A percentile compares a stretch with the other conserved stretches of the same genome.
Conservation (phyloP, 1,140 invertebrate species). For the Homalodisca vitripennis region DNA sequence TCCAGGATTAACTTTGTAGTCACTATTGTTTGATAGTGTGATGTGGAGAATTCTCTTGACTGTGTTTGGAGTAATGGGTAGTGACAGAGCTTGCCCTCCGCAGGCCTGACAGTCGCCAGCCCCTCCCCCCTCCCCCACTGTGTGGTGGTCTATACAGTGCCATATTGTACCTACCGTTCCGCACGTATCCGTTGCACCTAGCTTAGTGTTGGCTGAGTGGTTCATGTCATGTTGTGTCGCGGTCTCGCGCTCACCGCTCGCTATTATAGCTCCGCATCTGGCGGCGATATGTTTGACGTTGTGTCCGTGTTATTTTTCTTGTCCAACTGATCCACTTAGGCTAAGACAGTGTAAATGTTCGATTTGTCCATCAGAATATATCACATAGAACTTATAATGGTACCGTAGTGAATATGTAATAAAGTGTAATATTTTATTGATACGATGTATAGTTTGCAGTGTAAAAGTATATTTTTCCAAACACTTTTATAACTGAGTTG, state of each 20-base stretch:
- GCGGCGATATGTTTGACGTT: not conserved
- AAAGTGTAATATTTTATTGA: slow-evolving; percentile 8
- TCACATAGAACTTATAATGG: slow-evolving; percentile 16
- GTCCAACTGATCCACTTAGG: slow-evolving; percentile 5
- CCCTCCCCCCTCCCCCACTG: not conserved
- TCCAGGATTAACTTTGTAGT: no score
- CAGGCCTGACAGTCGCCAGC: not conserved
- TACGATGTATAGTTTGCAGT: slow-evolving; percentile 2
- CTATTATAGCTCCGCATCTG: not conserved
- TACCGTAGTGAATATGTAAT: slow-evolving; percentile 1
- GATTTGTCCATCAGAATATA: slow-evolving; percentile 15
- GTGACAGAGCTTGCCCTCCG: not conserved
- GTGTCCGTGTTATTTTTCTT: not conserved
- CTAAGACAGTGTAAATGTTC: slow-evolving; percentile 23
- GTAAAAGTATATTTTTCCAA: not conserved
- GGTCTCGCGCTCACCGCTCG: not conserved
- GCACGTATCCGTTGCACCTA: not conserved
- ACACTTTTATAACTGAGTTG: not conserved
- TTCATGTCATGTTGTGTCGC: not conserved
- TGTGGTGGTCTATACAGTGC: slow-evolving; percentile 5
- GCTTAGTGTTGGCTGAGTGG: slow-evolving; percentile 18
- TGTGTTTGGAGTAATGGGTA: no score
- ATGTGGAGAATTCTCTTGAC: no score
- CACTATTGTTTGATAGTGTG: no score
- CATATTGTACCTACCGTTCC: slow-evolving; percentile 7